Evolutionary conservation across 1,140 invertebrate genomes (phyloP).

Genomic region (Caenorhabditis inopinata): DNA sequence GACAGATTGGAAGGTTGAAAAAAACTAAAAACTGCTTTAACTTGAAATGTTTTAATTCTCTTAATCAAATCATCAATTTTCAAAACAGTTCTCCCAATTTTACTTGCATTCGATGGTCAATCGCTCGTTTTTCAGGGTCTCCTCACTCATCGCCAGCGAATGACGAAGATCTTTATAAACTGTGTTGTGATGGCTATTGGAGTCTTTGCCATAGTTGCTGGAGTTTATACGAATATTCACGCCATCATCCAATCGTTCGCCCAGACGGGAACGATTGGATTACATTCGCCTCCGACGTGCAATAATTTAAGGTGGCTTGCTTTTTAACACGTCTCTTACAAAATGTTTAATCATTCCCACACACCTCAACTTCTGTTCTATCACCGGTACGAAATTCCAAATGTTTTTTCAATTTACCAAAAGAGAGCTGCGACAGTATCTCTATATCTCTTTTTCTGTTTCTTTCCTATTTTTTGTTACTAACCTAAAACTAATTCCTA

Average conservation of each 20-base stretch:
- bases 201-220: conserved; percentile 60
- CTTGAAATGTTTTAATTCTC: no score
- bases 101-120: no score
- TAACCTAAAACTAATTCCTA: no score
- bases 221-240: conserved; percentile 47
- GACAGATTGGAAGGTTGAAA: conserved; percentile 66
- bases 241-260: conserved; percentile 46
- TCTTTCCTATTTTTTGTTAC: no score
- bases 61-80: no score
- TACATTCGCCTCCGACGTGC: no score
- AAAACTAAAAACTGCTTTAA: neutral
- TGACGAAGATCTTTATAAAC: conserved; percentile 58
- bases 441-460: no score
- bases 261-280: neutral
- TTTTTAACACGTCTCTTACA: neutral
- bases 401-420: no score
- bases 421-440: no score
- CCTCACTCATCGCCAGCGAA: conserved; percentile 53
- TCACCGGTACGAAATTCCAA: neutral
- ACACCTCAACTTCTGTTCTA: neutral
- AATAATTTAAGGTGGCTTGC: no score
- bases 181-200: conserved; percentile 56
- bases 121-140: no score
- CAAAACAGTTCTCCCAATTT: no score
- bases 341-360: neutral